Evolutionary conservation across 2,113 vertebrate species (phyloP).

Genomic region (Pterocles orientalis): DNA sequence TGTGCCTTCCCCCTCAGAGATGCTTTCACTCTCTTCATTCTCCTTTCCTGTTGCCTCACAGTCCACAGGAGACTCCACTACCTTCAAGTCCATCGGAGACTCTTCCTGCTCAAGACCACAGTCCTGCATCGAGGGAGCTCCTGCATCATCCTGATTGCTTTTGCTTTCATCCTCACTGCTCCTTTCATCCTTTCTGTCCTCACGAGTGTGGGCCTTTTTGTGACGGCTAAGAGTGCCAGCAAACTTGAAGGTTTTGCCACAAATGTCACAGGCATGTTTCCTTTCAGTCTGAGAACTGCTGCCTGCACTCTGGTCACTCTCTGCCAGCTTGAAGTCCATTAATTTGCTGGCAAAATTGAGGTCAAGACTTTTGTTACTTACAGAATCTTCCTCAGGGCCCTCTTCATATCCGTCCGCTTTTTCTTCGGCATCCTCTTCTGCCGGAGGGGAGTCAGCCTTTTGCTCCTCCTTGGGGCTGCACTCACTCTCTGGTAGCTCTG

Average conservation of each 20-base stretch:
- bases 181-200: conserved; percentile 71
- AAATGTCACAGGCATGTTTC: conserved; percentile 85
- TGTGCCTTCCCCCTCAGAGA: conserved; percentile 81
- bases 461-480: conserved; percentile 6
- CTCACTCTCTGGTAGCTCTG: conserved; percentile 45
- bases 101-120: conserved; percentile 55
- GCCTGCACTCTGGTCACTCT: conserved; percentile 53
- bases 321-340: conserved; percentile 92
- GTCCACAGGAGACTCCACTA: conserved; percentile 55
- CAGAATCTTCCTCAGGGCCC: conserved; percentile 82
- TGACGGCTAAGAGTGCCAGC: conserved; percentile 91
- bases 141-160: conserved; percentile 28
- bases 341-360: conserved; percentile 93
- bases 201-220: conserved; percentile 84
- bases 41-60: conserved; percentile 68
- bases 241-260: conserved; percentile 93
- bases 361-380: conserved; percentile 96
- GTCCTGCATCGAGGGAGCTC: conserved; percentile 36
- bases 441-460: conserved; percentile 4
- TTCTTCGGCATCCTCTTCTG: conserved; percentile 54
- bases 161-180: conserved; percentile 54
- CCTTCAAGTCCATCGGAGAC: conserved; percentile 63
- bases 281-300: conserved; percentile 76
- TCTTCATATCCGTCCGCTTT: conserved; percentile 62
- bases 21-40: conserved; percentile 76